Evolutionary conservation across 2,888 invertebrate genomes (phyloP).

Genomic region (Cheilosia scutellata): DNA sequence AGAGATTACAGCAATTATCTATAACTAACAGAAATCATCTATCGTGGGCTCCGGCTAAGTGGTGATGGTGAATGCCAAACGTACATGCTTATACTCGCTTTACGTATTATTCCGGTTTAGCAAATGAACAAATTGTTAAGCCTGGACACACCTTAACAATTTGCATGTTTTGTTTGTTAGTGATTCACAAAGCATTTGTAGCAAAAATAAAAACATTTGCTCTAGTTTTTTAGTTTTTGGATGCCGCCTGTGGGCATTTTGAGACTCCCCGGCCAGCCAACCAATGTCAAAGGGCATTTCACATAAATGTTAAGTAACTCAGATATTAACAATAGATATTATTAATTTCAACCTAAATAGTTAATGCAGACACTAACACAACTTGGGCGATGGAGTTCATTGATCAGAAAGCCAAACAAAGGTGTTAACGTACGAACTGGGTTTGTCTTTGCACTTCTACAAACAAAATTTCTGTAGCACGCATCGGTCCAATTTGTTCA

Average conservation of each 20-base stretch:
- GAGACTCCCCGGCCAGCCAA: conserved; percentile 17
- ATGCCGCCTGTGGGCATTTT: conserved; percentile 9
- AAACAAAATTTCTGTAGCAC: conserved; percentile 21
- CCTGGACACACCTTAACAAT: conserved; percentile 48
- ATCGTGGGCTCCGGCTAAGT: conserved; percentile 5
- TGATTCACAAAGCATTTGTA: conserved; percentile 40
- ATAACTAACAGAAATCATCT: conserved; percentile 31
- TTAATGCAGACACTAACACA: background rate
- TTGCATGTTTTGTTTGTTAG: conserved; percentile 40
- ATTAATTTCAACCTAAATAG: conserved; percentile 2
- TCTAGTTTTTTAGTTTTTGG: conserved; percentile 32
- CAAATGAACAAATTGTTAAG: conserved; percentile 27
- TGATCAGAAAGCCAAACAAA: conserved; percentile 32
- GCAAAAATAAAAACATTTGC: conserved; percentile 32
- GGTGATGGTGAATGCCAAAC: conserved; percentile 52
- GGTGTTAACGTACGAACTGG: conserved; percentile 54
- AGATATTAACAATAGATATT: conserved; percentile 22
- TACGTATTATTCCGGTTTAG: conserved; percentile 3
- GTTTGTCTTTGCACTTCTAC: background rate
- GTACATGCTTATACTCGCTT: conserved; percentile 7
- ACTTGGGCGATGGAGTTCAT: conserved; percentile 18
- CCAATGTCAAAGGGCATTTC: conserved; percentile 67
- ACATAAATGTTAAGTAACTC: conserved; percentile 61
- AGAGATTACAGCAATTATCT: conserved; percentile 18
- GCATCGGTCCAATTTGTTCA: conserved; percentile 47